phyloP scores from a whole-genome alignment of 2,888 invertebrate genomes.

The Nesidiocoris tenuis region DNA sequence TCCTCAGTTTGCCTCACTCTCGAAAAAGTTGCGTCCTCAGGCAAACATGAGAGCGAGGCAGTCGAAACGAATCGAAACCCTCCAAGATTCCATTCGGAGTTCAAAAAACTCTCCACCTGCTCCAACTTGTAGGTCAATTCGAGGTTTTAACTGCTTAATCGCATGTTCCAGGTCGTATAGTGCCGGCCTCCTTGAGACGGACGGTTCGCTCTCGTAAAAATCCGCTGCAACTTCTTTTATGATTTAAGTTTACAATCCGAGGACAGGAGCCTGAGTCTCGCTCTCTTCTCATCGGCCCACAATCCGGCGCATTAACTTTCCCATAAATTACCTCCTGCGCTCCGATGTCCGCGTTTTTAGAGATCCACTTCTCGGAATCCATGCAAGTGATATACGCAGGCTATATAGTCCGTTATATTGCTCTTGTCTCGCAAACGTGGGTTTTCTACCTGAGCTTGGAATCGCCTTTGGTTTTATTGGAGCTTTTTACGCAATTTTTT shows the following conservation, averaged over 20 bases:
- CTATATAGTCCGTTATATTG: not conserved
- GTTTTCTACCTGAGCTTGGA: not conserved
- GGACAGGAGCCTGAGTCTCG: conserved; percentile 6
- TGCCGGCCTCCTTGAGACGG: not conserved
- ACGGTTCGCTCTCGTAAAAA: not conserved
- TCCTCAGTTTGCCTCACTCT: too few relatives aligned
- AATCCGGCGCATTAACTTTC: conserved; percentile 1
- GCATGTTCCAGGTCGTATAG: not conserved
- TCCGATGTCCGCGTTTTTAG: not conserved
- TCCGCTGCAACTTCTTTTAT: conserved; percentile 1
- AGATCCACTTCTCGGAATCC: not conserved
- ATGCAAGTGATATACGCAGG: not conserved
- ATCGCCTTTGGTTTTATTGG: not conserved
- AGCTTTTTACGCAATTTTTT: not conserved
- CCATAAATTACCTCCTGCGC: not conserved
- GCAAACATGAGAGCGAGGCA: too few relatives aligned
- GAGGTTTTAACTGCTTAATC: not conserved
- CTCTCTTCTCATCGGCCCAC: not conserved
- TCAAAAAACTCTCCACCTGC: not conserved
- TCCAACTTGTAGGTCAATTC: not conserved
- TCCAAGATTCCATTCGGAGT: not conserved
- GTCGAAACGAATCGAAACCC: too few relatives aligned
- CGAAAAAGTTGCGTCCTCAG: too few relatives aligned
- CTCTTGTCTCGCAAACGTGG: not conserved
- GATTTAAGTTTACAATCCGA: conserved; percentile 28